A percentile compares a stretch with the other conserved stretches of the same genome.
phyloP scores from a whole-genome alignment of 2,113 vertebrate genomes.

The Mustela nigripes region DNA sequence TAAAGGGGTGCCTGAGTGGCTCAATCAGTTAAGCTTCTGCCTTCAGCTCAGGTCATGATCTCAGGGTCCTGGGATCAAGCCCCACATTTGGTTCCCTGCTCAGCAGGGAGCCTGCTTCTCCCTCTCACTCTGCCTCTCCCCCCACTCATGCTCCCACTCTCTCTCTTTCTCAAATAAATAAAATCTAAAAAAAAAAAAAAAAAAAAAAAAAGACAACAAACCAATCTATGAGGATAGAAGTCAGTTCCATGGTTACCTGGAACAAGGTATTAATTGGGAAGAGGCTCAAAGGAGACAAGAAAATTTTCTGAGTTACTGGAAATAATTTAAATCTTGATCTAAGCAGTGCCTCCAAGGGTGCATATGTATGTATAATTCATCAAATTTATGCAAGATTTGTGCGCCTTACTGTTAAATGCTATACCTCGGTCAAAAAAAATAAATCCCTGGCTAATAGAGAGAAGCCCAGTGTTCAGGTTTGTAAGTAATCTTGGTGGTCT shows the following conservation, averaged over 20 bases:
- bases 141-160: background rate
- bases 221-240: background rate
- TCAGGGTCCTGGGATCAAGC: background rate
- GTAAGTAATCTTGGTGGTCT: background rate
- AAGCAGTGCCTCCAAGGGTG: background rate
- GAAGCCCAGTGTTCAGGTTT: background rate
- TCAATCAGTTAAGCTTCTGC: background rate
- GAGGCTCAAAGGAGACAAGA: background rate
- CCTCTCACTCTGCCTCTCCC: background rate
- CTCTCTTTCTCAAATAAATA: background rate
- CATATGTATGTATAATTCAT: background rate
- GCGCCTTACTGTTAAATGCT: background rate
- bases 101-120: background rate
- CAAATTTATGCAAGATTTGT: background rate
- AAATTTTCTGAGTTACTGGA: background rate
- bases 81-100: background rate
- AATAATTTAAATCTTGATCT: conserved; percentile 35
- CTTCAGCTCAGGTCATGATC: background rate
- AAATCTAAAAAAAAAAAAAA: background rate
- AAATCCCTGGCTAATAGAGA: background rate
- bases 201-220: background rate
- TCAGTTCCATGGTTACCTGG: background rate
- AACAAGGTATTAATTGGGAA: background rate
- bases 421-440: background rate
- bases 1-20: background rate